Evolutionary conservation across 2,888 invertebrate genomes (phyloP).

Genomic region (Caenorhabditis parvicauda): DNA sequence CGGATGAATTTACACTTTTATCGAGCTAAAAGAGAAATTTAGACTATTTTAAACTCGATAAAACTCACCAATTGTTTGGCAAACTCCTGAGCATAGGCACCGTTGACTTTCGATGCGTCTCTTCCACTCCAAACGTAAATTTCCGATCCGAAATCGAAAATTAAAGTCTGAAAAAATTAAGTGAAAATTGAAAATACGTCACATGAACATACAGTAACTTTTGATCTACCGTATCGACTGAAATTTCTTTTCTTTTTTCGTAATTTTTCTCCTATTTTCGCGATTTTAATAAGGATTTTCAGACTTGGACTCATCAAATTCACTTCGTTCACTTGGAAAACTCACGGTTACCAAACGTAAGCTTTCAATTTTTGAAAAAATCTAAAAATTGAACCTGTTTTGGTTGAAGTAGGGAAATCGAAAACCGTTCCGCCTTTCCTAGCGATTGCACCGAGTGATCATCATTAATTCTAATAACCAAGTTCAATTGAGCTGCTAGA

Average conservation of each 20-base stretch:
- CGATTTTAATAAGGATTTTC: no score
- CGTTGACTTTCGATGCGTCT: slow-evolving; percentile 33
- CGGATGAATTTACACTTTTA: slow-evolving; percentile 17
- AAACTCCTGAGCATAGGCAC: slow-evolving; percentile 40
- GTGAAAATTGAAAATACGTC: not conserved
- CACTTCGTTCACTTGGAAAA: no score
- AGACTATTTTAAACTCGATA: not conserved
- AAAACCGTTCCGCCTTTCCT: slow-evolving; percentile 10
- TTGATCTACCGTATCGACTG: no score
- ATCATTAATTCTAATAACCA: slow-evolving; percentile 16
- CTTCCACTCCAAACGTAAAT: slow-evolving; percentile 54
- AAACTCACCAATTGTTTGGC: slow-evolving; percentile 42
- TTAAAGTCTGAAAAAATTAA: slow-evolving; percentile 36
- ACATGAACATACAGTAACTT: no score
- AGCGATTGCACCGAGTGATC: slow-evolving; percentile 14
- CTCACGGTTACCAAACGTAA: no score
- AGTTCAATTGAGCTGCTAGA: slow-evolving; percentile 11
- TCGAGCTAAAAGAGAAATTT: slow-evolving; percentile 5
- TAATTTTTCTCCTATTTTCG: no score
- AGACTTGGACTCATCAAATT: no score
- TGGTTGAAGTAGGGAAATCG: slow-evolving; percentile 14
- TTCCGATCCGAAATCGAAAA: slow-evolving; percentile 56
- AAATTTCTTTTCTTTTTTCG: slow-evolving; percentile 1
- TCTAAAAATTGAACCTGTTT: slow-evolving; percentile 6
- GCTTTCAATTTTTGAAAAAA: no score